These are phyloP conservation scores for Diabrotica undecimpunctata DNA, from an alignment of 1,140 invertebrate genomes.

Conservation along the genomic window DNA sequence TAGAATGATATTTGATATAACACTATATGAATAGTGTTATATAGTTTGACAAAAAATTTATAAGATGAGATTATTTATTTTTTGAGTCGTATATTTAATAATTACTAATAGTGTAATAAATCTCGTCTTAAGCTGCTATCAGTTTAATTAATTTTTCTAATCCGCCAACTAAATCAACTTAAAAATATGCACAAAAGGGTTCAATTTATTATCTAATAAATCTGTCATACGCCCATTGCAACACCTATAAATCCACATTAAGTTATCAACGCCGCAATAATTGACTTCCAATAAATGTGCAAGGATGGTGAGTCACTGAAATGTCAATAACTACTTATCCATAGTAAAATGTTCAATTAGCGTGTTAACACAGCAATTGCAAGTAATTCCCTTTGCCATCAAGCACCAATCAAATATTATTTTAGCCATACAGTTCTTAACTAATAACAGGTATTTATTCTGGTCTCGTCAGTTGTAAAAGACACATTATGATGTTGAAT, in stretches of 20 bases:
- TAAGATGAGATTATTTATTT: too few relatives aligned
- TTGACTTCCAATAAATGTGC: background rate
- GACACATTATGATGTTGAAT: background rate
- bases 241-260: background rate
- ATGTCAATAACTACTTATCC: background rate
- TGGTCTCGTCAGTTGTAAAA: background rate
- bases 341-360: background rate
- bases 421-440: background rate
- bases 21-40: too few relatives aligned
- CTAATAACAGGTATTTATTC: slow-evolving; percentile 3
- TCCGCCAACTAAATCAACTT: too few relatives aligned
- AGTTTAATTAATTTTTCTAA: too few relatives aligned
- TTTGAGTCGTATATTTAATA: too few relatives aligned
- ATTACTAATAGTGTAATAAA: too few relatives aligned
- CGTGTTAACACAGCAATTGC: slow-evolving; percentile 2
- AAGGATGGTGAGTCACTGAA: background rate
- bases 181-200: too few relatives aligned
- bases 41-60: too few relatives aligned
- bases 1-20: too few relatives aligned
- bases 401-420: background rate
- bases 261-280: background rate
- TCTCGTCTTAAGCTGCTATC: too few relatives aligned
- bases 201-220: background rate
- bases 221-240: background rate
- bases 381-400: background rate